Percentiles rank a stretch among this genome's conserved stretches.
phyloP scores from a whole-genome alignment of 2,888 invertebrate species.

The Stratiomys singularior region DNA sequence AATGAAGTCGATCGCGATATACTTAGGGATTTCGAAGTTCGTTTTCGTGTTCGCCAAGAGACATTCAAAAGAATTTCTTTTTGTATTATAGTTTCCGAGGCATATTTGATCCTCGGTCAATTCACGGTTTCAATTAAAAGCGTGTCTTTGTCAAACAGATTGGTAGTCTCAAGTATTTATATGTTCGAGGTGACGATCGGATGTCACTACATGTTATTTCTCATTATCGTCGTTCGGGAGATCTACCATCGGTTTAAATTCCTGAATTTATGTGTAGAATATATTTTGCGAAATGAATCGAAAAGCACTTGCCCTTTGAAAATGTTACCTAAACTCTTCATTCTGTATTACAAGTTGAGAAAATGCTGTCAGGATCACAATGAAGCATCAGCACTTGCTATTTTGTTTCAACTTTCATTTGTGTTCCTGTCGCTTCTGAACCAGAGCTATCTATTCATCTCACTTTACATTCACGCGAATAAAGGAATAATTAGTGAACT shows the following conservation, averaged over 20 bases:
- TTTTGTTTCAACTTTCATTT: not conserved
- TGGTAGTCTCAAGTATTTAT: not conserved
- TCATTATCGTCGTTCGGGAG: not conserved
- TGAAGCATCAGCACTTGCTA: not conserved
- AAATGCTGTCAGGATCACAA: not conserved
- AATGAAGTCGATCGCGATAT: constrained; percentile 60
- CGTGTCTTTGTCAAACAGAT: not conserved
- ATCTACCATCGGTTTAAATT: constrained; percentile 3
- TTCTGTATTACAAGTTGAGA: constrained; percentile 13
- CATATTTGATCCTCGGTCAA: too few relatives aligned
- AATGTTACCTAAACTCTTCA: not conserved
- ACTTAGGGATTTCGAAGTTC: constrained; percentile 43
- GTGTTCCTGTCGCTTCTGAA: not conserved
- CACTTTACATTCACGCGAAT: not conserved
- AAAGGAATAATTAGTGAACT: too few relatives aligned
- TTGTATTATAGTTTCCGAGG: too few relatives aligned
- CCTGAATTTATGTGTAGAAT: not conserved
- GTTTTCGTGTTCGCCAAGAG: too few relatives aligned
- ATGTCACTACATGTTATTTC: not conserved
- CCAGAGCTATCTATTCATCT: not conserved
- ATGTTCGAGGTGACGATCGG: not conserved
- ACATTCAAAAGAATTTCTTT: too few relatives aligned
- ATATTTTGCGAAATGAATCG: too few relatives aligned
- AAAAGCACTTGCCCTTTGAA: not conserved
- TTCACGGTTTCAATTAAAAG: too few relatives aligned